Conservation (phyloP, 2,113 vertebrate genomes). For the Numenius arquata region DNA sequence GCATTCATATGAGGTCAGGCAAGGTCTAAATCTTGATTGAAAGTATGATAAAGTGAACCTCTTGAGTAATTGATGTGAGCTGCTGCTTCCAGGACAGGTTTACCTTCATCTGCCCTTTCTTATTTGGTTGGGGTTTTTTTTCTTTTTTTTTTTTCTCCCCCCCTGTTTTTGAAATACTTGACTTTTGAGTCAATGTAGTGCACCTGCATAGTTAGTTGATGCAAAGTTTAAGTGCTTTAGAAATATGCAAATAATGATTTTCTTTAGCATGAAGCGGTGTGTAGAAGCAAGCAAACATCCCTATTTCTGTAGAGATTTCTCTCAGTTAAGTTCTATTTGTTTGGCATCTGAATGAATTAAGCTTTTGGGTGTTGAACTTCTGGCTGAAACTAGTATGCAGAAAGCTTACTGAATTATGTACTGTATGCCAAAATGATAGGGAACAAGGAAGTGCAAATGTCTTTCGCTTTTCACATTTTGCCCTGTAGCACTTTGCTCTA, state of each 20-base stretch:
- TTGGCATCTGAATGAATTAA: background rate
- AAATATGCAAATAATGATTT: background rate
- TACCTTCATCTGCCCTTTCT: background rate
- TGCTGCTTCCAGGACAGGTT: background rate
- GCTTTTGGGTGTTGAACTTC: background rate
- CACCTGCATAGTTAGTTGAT: background rate
- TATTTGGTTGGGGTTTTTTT: background rate
- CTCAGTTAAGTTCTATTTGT: background rate
- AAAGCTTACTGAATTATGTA: background rate
- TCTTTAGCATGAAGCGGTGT: fast-evolving
- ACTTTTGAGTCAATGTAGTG: background rate
- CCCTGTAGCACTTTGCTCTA: background rate
- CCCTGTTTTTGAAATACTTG: background rate
- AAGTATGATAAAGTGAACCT: background rate
- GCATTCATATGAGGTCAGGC: background rate
- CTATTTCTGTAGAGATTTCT: background rate
- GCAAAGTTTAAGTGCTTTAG: background rate
- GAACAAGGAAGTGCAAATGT: background rate
- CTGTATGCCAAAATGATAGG: background rate
- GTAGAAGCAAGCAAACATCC: background rate
- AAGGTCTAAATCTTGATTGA: background rate
- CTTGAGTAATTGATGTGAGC: background rate
- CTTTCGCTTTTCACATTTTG: background rate
- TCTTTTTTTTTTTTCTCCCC: fast-evolving
- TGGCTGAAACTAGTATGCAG: background rate